A percentile compares a stretch with the other conserved stretches of the same genome.
Conservation (phyloP, 2,113 vertebrate species). For the Corapipo altera region DNA sequence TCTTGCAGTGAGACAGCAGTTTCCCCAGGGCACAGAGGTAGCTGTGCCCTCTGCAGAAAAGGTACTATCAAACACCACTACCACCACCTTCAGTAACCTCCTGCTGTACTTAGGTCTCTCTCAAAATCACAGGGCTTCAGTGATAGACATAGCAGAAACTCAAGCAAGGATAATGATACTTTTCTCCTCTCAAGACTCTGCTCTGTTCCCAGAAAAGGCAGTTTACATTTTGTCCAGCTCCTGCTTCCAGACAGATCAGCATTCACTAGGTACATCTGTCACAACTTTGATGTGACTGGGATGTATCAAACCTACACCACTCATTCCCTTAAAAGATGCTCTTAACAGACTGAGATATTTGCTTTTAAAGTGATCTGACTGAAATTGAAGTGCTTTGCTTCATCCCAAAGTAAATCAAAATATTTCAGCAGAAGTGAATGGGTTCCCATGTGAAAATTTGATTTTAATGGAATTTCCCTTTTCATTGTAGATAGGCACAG, state of each 20-base stretch:
- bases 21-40: neutral
- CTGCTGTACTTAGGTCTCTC: neutral
- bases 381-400: neutral
- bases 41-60: neutral
- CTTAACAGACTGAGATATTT: neutral
- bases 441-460: neutral
- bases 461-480: neutral
- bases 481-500: neutral
- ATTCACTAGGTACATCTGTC: neutral
- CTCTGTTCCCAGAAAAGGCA: neutral
- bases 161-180: neutral
- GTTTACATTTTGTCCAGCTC: neutral
- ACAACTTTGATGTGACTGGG: neutral
- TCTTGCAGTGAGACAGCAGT: neutral
- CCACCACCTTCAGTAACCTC: neutral
- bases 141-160: neutral
- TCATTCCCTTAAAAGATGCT: neutral
- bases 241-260: neutral
- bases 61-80: neutral
- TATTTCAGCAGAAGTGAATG: neutral
- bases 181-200: neutral
- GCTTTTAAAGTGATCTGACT: neutral
- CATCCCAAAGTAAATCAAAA: neutral
- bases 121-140: neutral
- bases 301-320: neutral